These are phyloP conservation scores for Saccostrea glomerata DNA, from an alignment of 1,140 invertebrate species.

Conservation along the genomic window DNA sequence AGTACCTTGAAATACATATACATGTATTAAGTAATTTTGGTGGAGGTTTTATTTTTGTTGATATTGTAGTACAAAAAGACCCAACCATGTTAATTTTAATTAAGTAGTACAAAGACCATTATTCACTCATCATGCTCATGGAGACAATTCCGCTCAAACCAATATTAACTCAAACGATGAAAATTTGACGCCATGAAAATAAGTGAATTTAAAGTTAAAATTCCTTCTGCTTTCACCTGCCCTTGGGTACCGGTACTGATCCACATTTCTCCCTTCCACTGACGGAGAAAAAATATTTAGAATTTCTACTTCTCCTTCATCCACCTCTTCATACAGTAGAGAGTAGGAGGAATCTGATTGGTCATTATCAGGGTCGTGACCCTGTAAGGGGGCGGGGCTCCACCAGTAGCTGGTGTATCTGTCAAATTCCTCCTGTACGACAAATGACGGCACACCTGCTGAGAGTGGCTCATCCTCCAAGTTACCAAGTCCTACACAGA, in stretches of 20 bases:
- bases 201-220: too few relatives aligned
- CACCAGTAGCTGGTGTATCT: slow-evolving; percentile 98
- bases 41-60: too few relatives aligned
- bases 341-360: slow-evolving; percentile 82
- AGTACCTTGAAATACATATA: too few relatives aligned
- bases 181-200: too few relatives aligned
- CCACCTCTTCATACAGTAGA: slow-evolving; percentile 97
- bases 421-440: slow-evolving; percentile 98
- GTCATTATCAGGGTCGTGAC: background rate
- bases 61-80: too few relatives aligned
- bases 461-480: slow-evolving; percentile 84
- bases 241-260: slow-evolving; percentile 95
- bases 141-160: too few relatives aligned
- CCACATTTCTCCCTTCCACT: slow-evolving; percentile 81
- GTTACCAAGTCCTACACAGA: background rate
- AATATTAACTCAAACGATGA: too few relatives aligned
- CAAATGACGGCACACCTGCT: slow-evolving; percentile 96
- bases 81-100: too few relatives aligned
- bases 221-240: slow-evolving; percentile 79
- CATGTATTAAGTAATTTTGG: too few relatives aligned
- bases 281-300: slow-evolving; percentile 79
- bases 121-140: too few relatives aligned
- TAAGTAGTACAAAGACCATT: too few relatives aligned
- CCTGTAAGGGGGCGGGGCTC: slow-evolving; percentile 85
- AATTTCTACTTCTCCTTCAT: slow-evolving; percentile 95